A percentile compares a stretch with the other conserved stretches of the same genome.
Evolutionary conservation across 1,140 invertebrate genomes (phyloP).

Genomic region (Anastatus disparis): DNA sequence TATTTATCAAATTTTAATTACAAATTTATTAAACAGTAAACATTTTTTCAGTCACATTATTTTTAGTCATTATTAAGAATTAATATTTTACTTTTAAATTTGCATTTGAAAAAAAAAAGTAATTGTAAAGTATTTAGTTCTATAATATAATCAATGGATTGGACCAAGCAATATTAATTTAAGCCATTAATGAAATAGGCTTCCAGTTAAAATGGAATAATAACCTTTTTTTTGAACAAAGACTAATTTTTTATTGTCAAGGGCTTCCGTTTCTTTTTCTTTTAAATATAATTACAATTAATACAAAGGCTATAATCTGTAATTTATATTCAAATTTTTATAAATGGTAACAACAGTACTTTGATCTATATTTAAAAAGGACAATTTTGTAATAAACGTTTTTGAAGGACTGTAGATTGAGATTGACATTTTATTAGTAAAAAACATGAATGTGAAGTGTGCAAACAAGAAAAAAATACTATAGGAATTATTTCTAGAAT

Average conservation of each 20-base stretch:
- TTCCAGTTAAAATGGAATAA: slow-evolving; percentile 14
- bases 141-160: not conserved
- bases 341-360: not conserved
- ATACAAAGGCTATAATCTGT: slow-evolving; percentile 12
- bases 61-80: not conserved
- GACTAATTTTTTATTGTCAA: slow-evolving; percentile 1
- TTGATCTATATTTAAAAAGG: not conserved
- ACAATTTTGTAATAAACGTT: slow-evolving; percentile 11
- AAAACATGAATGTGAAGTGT: not conserved
- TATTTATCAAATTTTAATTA: too few relatives aligned
- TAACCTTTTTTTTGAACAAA: not conserved
- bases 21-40: too few relatives aligned
- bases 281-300: too few relatives aligned
- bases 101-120: not conserved
- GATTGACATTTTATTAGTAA: not conserved
- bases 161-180: slow-evolving; percentile 30
- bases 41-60: too few relatives aligned
- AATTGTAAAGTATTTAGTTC: not conserved
- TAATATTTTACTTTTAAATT: not conserved
- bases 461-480: not conserved
- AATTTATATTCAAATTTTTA: slow-evolving; percentile 11
- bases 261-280: slow-evolving; percentile 4
- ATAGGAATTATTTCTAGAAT: not conserved
- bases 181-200: not conserved
- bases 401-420: not conserved